Evolutionary conservation across 92 coral and sea anemone genomes (phyloP).

Genomic region (Virgularia gustaviana): DNA sequence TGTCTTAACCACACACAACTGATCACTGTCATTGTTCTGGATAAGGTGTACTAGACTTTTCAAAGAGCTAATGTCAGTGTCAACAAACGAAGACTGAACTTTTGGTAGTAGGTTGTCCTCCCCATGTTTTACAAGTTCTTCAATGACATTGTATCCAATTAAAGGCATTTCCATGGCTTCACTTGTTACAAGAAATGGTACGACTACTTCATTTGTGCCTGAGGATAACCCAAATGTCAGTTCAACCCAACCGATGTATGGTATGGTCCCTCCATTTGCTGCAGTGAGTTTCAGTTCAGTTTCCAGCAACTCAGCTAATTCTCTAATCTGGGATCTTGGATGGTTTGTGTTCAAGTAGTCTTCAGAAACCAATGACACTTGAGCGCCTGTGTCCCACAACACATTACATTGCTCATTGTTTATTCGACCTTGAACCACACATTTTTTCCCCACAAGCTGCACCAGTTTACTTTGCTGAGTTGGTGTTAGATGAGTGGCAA

Average conservation of each 20-base stretch:
- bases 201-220: conserved; percentile 16
- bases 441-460: not conserved
- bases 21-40: not conserved
- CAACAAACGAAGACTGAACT: conserved; percentile 20
- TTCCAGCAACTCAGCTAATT: conserved; percentile 38
- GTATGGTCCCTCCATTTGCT: conserved; percentile 57
- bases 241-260: conserved; percentile 53
- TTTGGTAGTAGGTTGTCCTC: conserved; percentile 13
- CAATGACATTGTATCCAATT: conserved; percentile 48
- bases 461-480: not conserved
- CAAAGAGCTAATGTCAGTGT: conserved; percentile 1
- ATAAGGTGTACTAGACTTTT: conserved; percentile 30
- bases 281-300: conserved; percentile 48
- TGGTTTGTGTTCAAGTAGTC: conserved; percentile 38
- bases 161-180: conserved; percentile 48
- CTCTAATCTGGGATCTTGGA: conserved; percentile 22
- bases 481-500: not conserved
- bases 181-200: conserved; percentile 49
- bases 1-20: conserved; percentile 26
- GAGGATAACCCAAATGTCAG: conserved; percentile 48
- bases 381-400: conserved; percentile 20
- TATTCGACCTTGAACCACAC: conserved; percentile 25
- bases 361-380: conserved; percentile 4
- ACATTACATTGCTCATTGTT: conserved; percentile 27
- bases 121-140: conserved; percentile 44